Percentiles rank a stretch among this genome's conserved stretches.
Evolutionary conservation across 2,113 vertebrate species (phyloP).

Genomic region (Piaya cayana): DNA sequence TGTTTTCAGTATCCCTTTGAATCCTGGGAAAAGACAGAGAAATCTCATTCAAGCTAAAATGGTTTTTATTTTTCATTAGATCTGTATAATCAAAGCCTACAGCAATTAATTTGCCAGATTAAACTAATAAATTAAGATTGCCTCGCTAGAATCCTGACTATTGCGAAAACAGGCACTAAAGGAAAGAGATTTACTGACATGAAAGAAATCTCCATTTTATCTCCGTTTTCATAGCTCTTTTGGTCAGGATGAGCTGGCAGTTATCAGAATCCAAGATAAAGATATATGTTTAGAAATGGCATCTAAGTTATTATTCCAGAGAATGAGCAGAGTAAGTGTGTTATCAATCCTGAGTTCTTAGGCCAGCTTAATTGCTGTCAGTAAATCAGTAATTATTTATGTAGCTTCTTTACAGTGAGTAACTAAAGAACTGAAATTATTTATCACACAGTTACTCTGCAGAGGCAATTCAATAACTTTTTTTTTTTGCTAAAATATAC

Average conservation of each 20-base stretch:
- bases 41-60: not conserved
- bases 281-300: constrained; percentile 18
- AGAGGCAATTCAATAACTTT: not conserved
- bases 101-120: constrained; percentile 13
- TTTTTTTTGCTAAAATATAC: not conserved
- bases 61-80: not conserved
- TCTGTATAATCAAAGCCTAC: not conserved
- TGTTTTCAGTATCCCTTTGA: not conserved
- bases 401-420: not conserved
- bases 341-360: constrained; percentile 30
- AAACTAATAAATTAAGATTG: constrained; percentile 37
- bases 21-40: not conserved
- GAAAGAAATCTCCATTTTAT: not conserved
- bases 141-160: not conserved
- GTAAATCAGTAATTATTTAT: constrained; percentile 49
- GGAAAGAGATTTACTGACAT: not conserved
- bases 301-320: not conserved
- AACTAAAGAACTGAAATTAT: not conserved
- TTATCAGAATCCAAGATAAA: constrained; percentile 22
- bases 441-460: not conserved
- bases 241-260: not conserved
- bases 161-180: not conserved
- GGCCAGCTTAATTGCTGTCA: constrained; percentile 18
- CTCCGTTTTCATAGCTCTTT: not conserved
- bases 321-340: not conserved